These are phyloP conservation scores for Vanessa atalanta DNA, from an alignment of 1,140 invertebrate species.

Conservation along the genomic window DNA sequence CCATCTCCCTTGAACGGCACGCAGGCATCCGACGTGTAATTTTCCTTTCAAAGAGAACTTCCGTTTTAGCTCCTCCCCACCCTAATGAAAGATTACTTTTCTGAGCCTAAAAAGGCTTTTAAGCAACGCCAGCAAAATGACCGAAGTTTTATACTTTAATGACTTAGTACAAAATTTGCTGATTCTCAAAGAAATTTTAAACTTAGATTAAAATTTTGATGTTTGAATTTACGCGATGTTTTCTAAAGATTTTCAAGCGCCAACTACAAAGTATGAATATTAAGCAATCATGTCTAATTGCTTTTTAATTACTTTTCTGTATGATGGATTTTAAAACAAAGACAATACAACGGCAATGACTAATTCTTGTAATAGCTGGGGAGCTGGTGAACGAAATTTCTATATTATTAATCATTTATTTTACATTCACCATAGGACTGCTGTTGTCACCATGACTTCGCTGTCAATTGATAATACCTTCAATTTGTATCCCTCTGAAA, in stretches of 20 bases:
- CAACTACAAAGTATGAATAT: constrained; percentile 72
- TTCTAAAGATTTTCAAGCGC: constrained; percentile 63
- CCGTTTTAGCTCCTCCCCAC: constrained; percentile 77
- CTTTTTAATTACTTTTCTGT: constrained; percentile 72
- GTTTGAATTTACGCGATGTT: constrained; percentile 75
- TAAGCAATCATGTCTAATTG: constrained; percentile 71
- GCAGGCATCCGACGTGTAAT: constrained; percentile 76
- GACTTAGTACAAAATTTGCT: constrained; percentile 81
- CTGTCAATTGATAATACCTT: no score
- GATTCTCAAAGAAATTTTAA: constrained; percentile 80
- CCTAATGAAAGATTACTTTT: constrained; percentile 80
- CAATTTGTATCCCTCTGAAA: no score
- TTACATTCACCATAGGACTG: no score
- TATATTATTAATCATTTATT: not conserved
- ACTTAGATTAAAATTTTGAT: constrained; percentile 80
- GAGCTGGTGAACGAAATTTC: not conserved
- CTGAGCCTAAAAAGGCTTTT: constrained; percentile 80
- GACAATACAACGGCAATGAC: no score
- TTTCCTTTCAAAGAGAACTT: constrained; percentile 80
- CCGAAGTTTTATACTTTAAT: constrained; percentile 81
- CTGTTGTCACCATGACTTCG: no score
- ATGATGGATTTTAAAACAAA: constrained; percentile 23
- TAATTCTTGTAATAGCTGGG: no score
- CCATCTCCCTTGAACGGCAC: constrained; percentile 67
- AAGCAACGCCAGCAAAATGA: constrained; percentile 79